phyloP scores from a whole-genome alignment of 1,140 invertebrate genomes.

The Teleopsis dalmanni region DNA sequence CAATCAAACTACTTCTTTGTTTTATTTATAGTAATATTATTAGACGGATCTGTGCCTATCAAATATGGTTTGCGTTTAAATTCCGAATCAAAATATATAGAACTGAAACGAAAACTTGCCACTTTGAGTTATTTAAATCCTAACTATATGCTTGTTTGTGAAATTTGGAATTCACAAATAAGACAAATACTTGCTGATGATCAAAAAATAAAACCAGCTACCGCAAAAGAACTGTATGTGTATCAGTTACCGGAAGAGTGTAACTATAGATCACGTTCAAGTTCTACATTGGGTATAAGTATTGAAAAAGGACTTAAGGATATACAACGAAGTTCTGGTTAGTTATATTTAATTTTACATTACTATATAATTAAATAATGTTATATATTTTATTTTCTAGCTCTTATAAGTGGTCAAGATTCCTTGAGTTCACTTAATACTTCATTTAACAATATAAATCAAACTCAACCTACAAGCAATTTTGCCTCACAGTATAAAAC shows the following conservation, averaged over 20 bases:
- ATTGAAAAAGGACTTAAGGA: slow-evolving; percentile 42
- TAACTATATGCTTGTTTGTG: slow-evolving; percentile 59
- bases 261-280: slow-evolving; percentile 24
- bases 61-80: slow-evolving; percentile 75
- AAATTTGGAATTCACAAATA: slow-evolving; percentile 60
- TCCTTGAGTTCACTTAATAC: slow-evolving; percentile 2
- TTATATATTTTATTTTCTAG: not conserved
- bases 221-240: slow-evolving; percentile 37
- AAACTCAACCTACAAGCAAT: not conserved
- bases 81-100: slow-evolving; percentile 67
- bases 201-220: slow-evolving; percentile 37
- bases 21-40: slow-evolving; percentile 57
- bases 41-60: slow-evolving; percentile 71
- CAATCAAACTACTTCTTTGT: not conserved
- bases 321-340: slow-evolving; percentile 39
- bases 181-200: slow-evolving; percentile 46
- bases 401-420: slow-evolving; percentile 3
- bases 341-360: not conserved
- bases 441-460: not conserved
- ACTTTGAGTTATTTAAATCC: slow-evolving; percentile 56
- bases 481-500: too few species aligned
- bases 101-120: slow-evolving; percentile 63
- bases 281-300: slow-evolving; percentile 33
- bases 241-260: slow-evolving; percentile 43
- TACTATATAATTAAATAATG: not conserved